Base-by-base conservation (phyloP, 2,113 vertebrate species). In the Lipophrys pholis region DNA sequence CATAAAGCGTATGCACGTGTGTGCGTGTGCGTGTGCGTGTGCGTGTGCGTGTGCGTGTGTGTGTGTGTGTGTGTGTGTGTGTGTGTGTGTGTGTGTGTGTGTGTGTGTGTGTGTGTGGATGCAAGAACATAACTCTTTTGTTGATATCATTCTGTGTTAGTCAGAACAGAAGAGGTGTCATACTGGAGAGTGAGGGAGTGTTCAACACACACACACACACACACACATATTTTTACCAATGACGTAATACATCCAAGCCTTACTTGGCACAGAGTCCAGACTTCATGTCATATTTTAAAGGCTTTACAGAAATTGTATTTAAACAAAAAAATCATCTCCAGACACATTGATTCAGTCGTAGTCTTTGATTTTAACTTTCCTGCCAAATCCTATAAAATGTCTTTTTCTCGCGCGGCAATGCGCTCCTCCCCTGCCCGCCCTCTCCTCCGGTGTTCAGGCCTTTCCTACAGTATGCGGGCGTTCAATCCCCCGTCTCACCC, bases 111-210 rank as follows among this genome's bases (percentile, higher is more conserved):
- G 9, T 9, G 21, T 30, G 21, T 30, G 21, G 60, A 62, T 21
- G 63, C 39, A 58, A 64, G 69, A 61, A 57, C 52, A 54, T 60
- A 58, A 63, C 71, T 76, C 38, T 67, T 40, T 11, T 58, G 50
- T 73, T n/a, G 49, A 73, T 69, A 85, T 68, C 58, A 65, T 42
- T 56, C 49, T 61, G 82, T 60, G 67, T 82, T 84, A 80, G 59
- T 81, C 69, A 73, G 72, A 64, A 39, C 64, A 73, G 82, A 50
- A 63, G 69, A 82, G 68, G 74, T 70, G 74, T 81, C 66, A 78
- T 73, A 46, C 64, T 53, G 35, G 36, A 78, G 68, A 54, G 60
- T 54, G 52, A 63, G 43, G 30, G 65, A 80, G 69, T 73, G 49
- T 70, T 71, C 12, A 51, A 30, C 21, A 30, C 54, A 70, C 59